Base-by-base conservation (phyloP, 1,140 invertebrate genomes). In the Scaptomyza montana region DNA sequence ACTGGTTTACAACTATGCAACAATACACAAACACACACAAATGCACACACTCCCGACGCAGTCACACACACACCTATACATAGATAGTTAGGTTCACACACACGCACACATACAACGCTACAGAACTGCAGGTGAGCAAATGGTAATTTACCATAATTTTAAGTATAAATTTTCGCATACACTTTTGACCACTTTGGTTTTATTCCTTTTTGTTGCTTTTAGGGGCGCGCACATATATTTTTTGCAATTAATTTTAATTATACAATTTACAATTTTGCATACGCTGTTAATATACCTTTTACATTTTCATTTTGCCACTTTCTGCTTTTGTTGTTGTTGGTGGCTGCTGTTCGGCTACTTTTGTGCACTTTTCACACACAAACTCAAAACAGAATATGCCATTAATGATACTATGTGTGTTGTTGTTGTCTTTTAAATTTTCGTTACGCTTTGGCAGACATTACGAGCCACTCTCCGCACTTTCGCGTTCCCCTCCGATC, bases 1-100 rank as follows among this genome's bases (percentile, higher is more conserved):
- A 86, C 82, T 86, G 82, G 82, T 86, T 87, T 86, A 87, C 84
- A 87, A 78, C 82, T 86, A 81, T 86, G 84, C 82, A 86, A 82
- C 78, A 76, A 66, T 64, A 73, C 21, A 62, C 41, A 47, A 59
- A 60, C 65, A 50, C 53, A 53, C 45, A 81, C 19, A 67, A 39
- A 81, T 19, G 64, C 55, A 61, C 46, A 53, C 54, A 66, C 43
- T 36, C 33, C 33, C 33, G 33, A 65, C 63, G 39, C 19, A 51
- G 9, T 33, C 30, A 67, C 47, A 55, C 28, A 61, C 36, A 61
- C 53, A 45, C 41, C 66, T 21, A 73, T 9, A 74, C 64, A 74
- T 51, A 36, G 8, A 36, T 9, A 9, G 33, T 9, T 9, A 9
- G 33, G 33, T 36, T 64, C 45, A 49, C 33, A 56, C 61, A 62